Base-by-base conservation (phyloP, 35 echinoderm and acorn worm genomes). In the Anneissia japonica region DNA sequence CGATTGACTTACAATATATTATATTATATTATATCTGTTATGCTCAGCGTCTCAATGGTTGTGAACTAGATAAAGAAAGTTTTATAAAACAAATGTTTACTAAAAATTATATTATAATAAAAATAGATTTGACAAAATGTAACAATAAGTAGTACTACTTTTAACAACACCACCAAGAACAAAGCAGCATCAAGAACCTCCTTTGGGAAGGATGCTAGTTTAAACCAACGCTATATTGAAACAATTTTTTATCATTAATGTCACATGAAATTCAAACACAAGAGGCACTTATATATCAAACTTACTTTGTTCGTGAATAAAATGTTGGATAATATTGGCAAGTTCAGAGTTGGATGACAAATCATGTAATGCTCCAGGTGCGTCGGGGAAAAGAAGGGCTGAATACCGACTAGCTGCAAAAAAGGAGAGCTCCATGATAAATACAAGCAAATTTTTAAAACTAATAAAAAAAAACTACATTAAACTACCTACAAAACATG, bases 331-430 rank as follows among this genome's bases (percentile, higher is more conserved):
- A 9, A 93, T 83, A 38, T 83, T 75, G 39, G 79, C 83, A 14
- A 93, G 83, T 74, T 73, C 72, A 32, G 76, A 26, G 73, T 89
- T 75, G 32, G 39, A 73, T 74, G 87, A 75, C 35, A 93, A 55
- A 39, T 93, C 92, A 83, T 93, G 81, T 16, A 93, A 73, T 26
- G 92, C 92, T 26, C 92, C 92, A 36, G 87, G 88, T 77, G 82
- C 89, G 41, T 89, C 87, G 5, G 85, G 79, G 14, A 93, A 46
- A 30, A 93, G 75, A 19, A 93, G 38, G 4, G 87, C 92, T 43
- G 92, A 80, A 74, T 93, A 93, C 37, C 92, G 75, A 12, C 76
- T 35, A 77, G 36, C 76, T 35, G 30, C 3, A 35, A 35, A 34
- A 34, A 28, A 75, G 4, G 23, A 30, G 35, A 39, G 17, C n/a